A percentile compares a stretch with the other conserved stretches of the same genome.
These are phyloP conservation scores for Pelodiscus sinensis DNA, from an alignment of 2,113 vertebrate species.

Conservation along the genomic window DNA sequence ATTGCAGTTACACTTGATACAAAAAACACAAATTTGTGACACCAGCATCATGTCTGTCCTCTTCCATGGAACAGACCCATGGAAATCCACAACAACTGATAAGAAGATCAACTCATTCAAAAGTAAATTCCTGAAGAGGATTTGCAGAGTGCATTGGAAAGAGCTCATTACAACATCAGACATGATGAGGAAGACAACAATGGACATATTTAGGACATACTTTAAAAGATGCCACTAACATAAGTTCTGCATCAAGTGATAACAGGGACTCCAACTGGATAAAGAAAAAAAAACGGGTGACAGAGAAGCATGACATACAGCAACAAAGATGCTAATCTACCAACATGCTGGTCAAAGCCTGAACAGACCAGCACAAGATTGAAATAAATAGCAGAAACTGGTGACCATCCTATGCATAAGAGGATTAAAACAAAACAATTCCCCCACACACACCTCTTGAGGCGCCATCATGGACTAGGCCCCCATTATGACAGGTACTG, in stretches of 20 bases:
- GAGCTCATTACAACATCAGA: not conserved
- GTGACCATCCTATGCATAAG: not conserved
- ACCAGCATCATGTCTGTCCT: not conserved
- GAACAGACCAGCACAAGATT: not conserved
- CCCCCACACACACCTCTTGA: not conserved
- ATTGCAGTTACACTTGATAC: not conserved
- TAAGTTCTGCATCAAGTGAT: not conserved
- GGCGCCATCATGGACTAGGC: not conserved
- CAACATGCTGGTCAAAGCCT: not conserved
- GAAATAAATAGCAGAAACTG: not conserved
- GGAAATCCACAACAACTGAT: not conserved
- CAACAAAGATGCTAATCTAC: not conserved
- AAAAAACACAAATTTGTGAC: not conserved
- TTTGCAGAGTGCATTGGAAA: not conserved
- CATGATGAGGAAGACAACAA: not conserved
- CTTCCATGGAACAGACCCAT: not conserved
- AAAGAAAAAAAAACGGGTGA: not conserved
- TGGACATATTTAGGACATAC: not conserved
- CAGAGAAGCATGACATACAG: not conserved
- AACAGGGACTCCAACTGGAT: not conserved
- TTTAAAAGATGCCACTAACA: not conserved
- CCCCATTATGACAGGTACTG: not conserved
- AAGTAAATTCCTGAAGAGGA: not conserved
- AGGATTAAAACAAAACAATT: not conserved
- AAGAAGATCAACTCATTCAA: not conserved